A percentile compares a stretch with the other conserved stretches of the same genome.
Conservation (phyloP, 2,113 vertebrate genomes). For the Edolisoma coerulescens region DNA sequence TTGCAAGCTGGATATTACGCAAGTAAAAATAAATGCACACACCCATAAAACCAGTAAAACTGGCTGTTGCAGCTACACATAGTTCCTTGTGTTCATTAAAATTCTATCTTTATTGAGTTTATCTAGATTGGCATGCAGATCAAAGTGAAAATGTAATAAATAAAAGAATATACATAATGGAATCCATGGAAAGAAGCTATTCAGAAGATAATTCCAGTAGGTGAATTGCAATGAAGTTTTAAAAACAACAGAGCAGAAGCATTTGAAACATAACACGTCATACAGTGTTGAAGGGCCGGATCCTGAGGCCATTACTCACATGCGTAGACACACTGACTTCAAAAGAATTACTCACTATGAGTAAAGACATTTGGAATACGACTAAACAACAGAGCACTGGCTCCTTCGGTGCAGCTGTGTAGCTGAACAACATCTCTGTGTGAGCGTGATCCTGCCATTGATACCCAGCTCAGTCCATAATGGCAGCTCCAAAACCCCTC, state of each 20-base stretch:
- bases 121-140: constrained; percentile 77
- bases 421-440: neutral
- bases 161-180: constrained; percentile 68
- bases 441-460: neutral
- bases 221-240: constrained; percentile 49
- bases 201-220: constrained; percentile 59
- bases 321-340: constrained; percentile 36
- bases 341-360: constrained; percentile 39
- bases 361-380: constrained; percentile 1
- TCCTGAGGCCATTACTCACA: constrained; percentile 52
- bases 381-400: constrained; percentile 9
- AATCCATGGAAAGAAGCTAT: constrained; percentile 69
- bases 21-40: constrained; percentile 78
- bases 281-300: constrained; percentile 20
- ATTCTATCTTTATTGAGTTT: constrained; percentile 72
- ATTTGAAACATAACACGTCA: constrained; percentile 37
- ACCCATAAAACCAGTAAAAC: constrained; percentile 78
- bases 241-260: constrained; percentile 41
- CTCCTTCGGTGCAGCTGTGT: neutral
- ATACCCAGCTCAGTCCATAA: neutral
- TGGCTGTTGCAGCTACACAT: constrained; percentile 74
- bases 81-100: constrained; percentile 72
- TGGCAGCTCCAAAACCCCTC: neutral
- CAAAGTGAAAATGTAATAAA: constrained; percentile 75
- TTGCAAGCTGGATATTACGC: constrained; percentile 74